Base-by-base conservation (phyloP, 2,797 vertebrate species). In the Lycodopsis pacificus region DNA sequence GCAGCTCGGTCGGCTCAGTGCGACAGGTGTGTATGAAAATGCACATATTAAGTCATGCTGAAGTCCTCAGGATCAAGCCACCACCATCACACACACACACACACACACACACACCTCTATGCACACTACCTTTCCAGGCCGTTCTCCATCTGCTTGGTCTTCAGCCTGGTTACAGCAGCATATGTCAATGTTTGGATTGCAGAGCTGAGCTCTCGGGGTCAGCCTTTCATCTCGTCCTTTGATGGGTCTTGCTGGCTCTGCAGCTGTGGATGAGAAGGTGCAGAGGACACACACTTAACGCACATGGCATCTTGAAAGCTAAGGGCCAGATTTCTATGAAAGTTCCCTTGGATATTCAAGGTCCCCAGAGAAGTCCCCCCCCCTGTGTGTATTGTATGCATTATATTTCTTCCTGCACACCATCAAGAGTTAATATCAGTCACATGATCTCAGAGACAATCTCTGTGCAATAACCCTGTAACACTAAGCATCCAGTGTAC, bases 81-180 rank as follows among this genome's bases (percentile, higher is more conserved):
- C 30, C 62, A 71, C 75, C 46, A 6, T 67, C 68, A 63, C 63
- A 30, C 56, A 59, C 44, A 25, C 42, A 42, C 58, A 10, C 14
- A 44, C 65, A 12, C 70, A 38, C 51, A 62, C 27, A 32, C 30
- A 32, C 32, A 7, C 54, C 63, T 59, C 49, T 36, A 20, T 17
- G 40, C 19, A 65, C 8, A 44, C 51, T 61, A 57, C 74, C 73
- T 85, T 72, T 65, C 89, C 91, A 87, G 86, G 79, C 86, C 69
- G 42, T 82, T 81, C 89, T 93, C 95, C 95, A 96, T 96, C 95
- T 97, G 95, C 84, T 93, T 77, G 85, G 89, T 89, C 92, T 90
- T 94, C 86, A 54, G 79, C 65, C 82, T 48, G 22, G 67, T 79
- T 62, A 15, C 70, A 42, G 83, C 72, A 85, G 89, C 91, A 92